These are phyloP conservation scores for Mobula hypostoma DNA, from an alignment of 2,113 vertebrate species.

Conservation along the genomic window DNA sequence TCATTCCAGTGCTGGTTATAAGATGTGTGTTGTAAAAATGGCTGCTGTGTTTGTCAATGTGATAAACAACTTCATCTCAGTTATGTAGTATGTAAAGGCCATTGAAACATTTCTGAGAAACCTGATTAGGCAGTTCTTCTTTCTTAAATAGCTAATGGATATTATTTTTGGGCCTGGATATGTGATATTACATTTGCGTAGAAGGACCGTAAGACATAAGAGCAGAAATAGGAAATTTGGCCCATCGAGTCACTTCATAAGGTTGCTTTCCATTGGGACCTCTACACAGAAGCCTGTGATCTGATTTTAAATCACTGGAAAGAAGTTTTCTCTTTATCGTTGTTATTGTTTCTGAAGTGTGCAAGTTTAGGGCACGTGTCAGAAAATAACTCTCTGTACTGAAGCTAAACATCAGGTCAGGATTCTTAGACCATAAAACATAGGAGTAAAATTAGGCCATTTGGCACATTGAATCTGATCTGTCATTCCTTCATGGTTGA, in stretches of 20 bases:
- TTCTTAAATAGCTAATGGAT: background rate
- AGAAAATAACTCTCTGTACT: background rate
- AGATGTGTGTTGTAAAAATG: background rate
- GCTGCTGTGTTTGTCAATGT: background rate
- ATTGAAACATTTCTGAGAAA: slow-evolving; percentile 12
- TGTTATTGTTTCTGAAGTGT: background rate
- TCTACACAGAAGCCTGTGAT: background rate
- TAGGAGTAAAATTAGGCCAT: too few relatives aligned
- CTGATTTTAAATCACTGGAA: background rate
- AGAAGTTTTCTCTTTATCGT: background rate
- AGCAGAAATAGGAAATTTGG: too few relatives aligned
- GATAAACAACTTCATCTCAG: background rate
- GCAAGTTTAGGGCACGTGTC: too few relatives aligned
- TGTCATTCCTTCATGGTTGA: too few relatives aligned
- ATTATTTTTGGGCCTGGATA: background rate
- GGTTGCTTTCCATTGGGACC: too few relatives aligned
- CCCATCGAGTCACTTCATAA: too few relatives aligned
- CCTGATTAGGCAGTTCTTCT: background rate
- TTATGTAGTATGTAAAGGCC: background rate
- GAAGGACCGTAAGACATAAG: background rate
- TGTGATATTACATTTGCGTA: background rate
- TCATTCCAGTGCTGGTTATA: background rate
- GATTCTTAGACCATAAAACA: background rate
- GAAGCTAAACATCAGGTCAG: background rate
- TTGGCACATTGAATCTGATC: too few relatives aligned